Conservation (phyloP, 2,113 vertebrate species). For the Nerophis ophidion region DNA sequence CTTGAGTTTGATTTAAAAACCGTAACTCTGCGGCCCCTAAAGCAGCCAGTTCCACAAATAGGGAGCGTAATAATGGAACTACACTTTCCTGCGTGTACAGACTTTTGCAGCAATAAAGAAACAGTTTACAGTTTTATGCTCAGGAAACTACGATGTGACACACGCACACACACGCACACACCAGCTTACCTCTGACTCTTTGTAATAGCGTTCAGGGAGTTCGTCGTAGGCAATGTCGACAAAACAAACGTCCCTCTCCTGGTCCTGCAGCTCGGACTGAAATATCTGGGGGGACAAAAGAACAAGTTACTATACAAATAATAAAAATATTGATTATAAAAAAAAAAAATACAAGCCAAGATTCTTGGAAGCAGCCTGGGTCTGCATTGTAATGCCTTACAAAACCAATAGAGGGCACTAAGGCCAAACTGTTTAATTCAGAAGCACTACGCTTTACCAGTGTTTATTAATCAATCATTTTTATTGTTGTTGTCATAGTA, state of each 20-base stretch:
- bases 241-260: constrained; percentile 93
- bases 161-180: no score
- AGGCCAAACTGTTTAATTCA: not conserved
- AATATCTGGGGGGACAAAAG: constrained; percentile 80
- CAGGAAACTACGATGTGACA: not conserved
- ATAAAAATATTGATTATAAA: not conserved
- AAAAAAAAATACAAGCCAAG: not conserved
- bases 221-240: constrained; percentile 96
- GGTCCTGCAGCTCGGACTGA: constrained; percentile 85
- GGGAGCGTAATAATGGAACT: no score
- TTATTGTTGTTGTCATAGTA: no score
- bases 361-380: not conserved
- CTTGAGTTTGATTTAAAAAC: no score
- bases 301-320: not conserved
- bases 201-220: constrained; percentile 96
- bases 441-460: not conserved
- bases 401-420: constrained; percentile 36
- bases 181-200: constrained; percentile 87
- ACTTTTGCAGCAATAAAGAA: no score
- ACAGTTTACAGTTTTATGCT: no score
- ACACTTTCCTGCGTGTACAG: not conserved
- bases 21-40: no score
- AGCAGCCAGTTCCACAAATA: no score
- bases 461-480: no score
- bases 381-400: constrained; percentile 6